Base-by-base conservation (phyloP, 2,888 invertebrate genomes). In the Agrilus biguttatus region DNA sequence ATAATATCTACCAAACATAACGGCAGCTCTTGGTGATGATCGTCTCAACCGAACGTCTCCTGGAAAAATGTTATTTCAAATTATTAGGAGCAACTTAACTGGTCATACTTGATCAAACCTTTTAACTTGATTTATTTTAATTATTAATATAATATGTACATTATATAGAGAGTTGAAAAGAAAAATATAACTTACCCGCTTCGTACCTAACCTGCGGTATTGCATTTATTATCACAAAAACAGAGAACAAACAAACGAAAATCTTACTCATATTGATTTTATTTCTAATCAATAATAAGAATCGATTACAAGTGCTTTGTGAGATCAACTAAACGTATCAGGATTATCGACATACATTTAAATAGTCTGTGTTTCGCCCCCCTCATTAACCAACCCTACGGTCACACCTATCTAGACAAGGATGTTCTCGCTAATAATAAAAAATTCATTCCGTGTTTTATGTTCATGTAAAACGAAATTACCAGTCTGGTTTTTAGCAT, bases 1-100 rank as follows among this genome's bases (percentile, higher is more conserved):
- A 45, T 63, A 63, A 50, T 61, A 63, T 12, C 64, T 61, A 36
- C 62, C 57, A 42, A 66, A 55, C 56, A 66, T 58, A 49, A 66
- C 59, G 8, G 63, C 54, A 10, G 59, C 51, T 45, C 55, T 57
- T 12, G 59, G 60, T 28, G 50, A 54, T 28, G 55, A 51, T 21
- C 53, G 49, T 39, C 47, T 44, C 17, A 45, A 45, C n/a, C 47
- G 45, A 28, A 46, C 46, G 14, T 45, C 51, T 40, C 45, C 40
- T 37, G 44, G 34, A 34, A 35, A 40, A 33, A 17, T 3, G 4
- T 17, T 4, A 3, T 4, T 17, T 41, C 1, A 23, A 13, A 12
- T 19, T 35, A 14, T 17, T 17, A 17, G 4, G 17, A 17, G 17
- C 17, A 17, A 17, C 17, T 17, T 4, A 17, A 17, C 17, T 17